A percentile compares a stretch with the other conserved stretches of the same genome.
Evolutionary conservation across 2,113 vertebrate genomes (phyloP).

Genomic region (Equus przewalskii): DNA sequence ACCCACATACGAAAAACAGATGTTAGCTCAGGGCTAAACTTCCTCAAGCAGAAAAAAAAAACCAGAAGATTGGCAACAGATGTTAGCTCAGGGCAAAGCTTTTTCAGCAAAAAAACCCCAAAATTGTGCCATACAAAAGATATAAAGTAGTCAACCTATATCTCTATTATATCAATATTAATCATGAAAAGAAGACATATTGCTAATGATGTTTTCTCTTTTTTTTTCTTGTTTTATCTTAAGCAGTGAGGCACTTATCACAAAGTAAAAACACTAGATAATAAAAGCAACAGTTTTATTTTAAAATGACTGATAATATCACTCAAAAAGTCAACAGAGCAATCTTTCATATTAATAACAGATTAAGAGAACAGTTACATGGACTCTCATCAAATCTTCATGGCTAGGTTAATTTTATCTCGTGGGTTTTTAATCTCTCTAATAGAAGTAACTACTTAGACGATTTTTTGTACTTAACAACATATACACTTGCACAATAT

Average conservation of each 20-base stretch:
- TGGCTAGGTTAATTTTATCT: background rate
- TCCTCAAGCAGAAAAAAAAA: too few relatives aligned
- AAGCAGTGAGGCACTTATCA: background rate
- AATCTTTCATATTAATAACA: background rate
- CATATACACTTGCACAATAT: constrained; percentile 52
- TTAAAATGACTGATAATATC: background rate
- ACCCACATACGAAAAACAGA: too few relatives aligned
- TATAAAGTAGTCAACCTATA: background rate
- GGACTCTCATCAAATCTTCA: background rate
- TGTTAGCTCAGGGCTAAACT: too few relatives aligned
- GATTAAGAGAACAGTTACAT: background rate
- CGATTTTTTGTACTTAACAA: background rate
- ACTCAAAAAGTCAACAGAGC: background rate
- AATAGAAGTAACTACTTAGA: constrained; percentile 25
- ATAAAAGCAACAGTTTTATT: background rate
- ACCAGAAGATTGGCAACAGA: too few relatives aligned
- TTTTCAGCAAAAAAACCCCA: too few relatives aligned
- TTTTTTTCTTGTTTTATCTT: background rate
- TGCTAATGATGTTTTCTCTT: background rate
- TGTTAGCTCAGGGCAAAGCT: too few relatives aligned
- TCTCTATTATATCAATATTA: background rate
- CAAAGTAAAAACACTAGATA: background rate
- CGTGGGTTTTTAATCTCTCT: constrained; percentile 16
- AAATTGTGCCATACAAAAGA: background rate
- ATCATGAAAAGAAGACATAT: background rate